Conservation (phyloP, 2,113 vertebrate species). For the Sebastes schlegelii region DNA sequence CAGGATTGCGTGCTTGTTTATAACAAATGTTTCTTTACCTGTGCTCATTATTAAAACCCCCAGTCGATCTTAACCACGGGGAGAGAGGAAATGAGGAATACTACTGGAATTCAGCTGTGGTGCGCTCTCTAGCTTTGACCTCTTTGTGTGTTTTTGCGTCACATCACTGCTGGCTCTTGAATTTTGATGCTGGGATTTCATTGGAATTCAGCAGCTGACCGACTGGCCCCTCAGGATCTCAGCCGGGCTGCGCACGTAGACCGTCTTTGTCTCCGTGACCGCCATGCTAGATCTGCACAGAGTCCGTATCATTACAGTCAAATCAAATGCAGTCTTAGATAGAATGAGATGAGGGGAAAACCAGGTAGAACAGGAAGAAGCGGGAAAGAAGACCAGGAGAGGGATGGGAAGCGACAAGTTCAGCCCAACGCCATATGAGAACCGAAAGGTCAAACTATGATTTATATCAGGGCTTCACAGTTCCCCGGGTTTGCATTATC, state of each 20-base stretch:
- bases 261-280: slow-evolving; percentile 51
- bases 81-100: slow-evolving; percentile 25
- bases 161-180: slow-evolving; percentile 15
- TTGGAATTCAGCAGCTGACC: slow-evolving; percentile 56
- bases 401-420: slow-evolving; percentile 32
- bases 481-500: slow-evolving; percentile 49
- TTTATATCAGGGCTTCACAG: slow-evolving; percentile 51
- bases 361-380: background rate
- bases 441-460: slow-evolving; percentile 72
- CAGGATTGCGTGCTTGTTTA: background rate
- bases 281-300: slow-evolving; percentile 46
- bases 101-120: background rate
- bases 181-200: slow-evolving; percentile 55
- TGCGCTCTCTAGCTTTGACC: slow-evolving; percentile 4
- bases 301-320: slow-evolving; percentile 28
- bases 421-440: slow-evolving; percentile 18
- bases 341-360: background rate
- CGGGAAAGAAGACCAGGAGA: background rate
- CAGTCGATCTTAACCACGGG: background rate
- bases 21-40: background rate
- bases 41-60: slow-evolving; percentile 3
- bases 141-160: slow-evolving; percentile 20
- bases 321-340: slow-evolving; percentile 5
- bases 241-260: background rate
- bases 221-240: slow-evolving; percentile 22